Evolutionary conservation across 53 echinoderm and acorn worm genomes (phyloP).

Genomic region (Astropecten irregularis): DNA sequence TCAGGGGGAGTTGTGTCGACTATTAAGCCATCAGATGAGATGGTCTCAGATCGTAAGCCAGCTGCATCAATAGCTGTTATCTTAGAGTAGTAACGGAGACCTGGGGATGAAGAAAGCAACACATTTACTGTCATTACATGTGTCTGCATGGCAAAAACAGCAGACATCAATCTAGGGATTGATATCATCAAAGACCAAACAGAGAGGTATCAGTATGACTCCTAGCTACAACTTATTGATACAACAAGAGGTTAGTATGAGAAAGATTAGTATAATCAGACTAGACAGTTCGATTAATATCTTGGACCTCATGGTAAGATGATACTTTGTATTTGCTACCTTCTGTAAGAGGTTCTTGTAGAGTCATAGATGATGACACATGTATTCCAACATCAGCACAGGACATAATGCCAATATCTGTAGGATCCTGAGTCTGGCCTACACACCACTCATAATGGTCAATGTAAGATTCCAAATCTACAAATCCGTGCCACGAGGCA

Average conservation of each 20-base stretch:
- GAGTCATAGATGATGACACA: conserved; percentile 9
- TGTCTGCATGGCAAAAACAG: too few species aligned
- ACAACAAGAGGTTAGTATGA: too few species aligned
- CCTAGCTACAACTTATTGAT: too few species aligned
- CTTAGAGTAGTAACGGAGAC: conserved; percentile 37
- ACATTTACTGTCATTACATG: too few species aligned
- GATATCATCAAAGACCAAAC: too few species aligned
- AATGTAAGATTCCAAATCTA: conserved; percentile 48
- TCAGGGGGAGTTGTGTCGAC: conserved; percentile 48
- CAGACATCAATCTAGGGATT: too few species aligned
- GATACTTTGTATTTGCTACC: conserved; percentile 14
- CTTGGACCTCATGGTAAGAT: too few species aligned
- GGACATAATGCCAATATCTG: not conserved
- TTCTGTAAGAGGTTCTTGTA: not conserved
- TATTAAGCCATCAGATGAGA: conserved; percentile 45
- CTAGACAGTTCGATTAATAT: too few species aligned
- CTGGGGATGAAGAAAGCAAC: too few species aligned
- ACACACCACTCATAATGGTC: conserved; percentile 52
- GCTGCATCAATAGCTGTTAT: conserved; percentile 53
- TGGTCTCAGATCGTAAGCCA: conserved; percentile 17
- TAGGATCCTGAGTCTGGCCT: conserved; percentile 11
- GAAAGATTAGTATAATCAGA: too few species aligned
- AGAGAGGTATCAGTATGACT: too few species aligned
- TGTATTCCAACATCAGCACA: conserved; percentile 36
- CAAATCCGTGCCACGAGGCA: conserved; percentile 66